A percentile compares a stretch with the other conserved stretches of the same genome.
Conservation (phyloP, 23 tunicate species). For the Ciona savignyi region DNA sequence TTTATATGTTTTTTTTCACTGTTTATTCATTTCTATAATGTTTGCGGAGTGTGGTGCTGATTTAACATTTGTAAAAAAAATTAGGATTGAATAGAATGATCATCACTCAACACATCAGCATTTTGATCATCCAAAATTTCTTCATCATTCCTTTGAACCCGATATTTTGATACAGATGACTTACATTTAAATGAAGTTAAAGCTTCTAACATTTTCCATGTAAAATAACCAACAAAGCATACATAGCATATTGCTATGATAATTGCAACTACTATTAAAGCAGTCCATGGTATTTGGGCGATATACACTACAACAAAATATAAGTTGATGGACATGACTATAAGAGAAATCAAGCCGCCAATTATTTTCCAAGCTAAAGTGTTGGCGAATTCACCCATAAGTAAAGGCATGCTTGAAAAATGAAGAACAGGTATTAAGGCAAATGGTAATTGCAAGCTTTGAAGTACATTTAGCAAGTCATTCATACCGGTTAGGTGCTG, state of each 20-base stretch:
- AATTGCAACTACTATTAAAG: slow-evolving; percentile 18
- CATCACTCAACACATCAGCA: no score
- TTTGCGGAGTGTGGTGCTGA: no score
- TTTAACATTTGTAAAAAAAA: no score
- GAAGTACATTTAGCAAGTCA: slow-evolving; percentile 81
- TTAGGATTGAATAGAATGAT: no score
- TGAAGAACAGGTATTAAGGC: slow-evolving; percentile 81
- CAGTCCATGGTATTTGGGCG: slow-evolving; percentile 23
- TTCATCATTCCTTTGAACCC: background rate
- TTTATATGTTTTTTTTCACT: no score
- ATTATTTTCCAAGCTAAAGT: slow-evolving; percentile 54
- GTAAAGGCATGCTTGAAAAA: slow-evolving; percentile 45
- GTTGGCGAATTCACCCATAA: slow-evolving; percentile 84
- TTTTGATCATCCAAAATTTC: no score
- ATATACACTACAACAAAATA: slow-evolving; percentile 65
- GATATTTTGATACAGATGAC: background rate
- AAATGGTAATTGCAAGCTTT: slow-evolving; percentile 84
- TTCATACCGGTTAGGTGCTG: slow-evolving; percentile 52
- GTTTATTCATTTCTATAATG: no score
- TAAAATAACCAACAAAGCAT: slow-evolving; percentile 29
- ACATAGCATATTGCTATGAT: slow-evolving; percentile 17
- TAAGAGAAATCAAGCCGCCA: slow-evolving; percentile 36
- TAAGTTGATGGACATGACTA: slow-evolving; percentile 60
- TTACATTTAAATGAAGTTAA: slow-evolving; percentile 7
- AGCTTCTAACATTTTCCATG: slow-evolving; percentile 24